These are phyloP conservation scores for Scaptomyza caliginosa DNA, from an alignment of 2,888 invertebrate genomes.

Conservation along the genomic window DNA sequence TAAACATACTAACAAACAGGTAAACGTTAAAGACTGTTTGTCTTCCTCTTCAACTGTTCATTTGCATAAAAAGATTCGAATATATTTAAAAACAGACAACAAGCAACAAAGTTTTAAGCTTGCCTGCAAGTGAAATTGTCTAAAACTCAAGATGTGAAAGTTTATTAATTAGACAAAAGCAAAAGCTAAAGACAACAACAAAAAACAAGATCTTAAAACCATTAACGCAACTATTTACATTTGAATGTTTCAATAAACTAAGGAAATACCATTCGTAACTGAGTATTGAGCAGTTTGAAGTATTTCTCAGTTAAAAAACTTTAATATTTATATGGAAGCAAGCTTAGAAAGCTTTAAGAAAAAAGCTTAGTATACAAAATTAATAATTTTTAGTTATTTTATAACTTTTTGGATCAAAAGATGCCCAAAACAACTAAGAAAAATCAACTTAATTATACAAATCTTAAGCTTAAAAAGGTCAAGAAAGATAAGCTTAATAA, in stretches of 20 bases:
- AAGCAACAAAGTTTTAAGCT: slow-evolving; percentile 14
- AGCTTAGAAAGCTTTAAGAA: too few relatives aligned
- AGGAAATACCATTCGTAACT: not conserved
- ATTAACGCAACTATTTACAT: not conserved
- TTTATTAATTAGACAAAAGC: slow-evolving; percentile 72
- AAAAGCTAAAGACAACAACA: slow-evolving; percentile 6
- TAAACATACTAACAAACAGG: slow-evolving; percentile 4
- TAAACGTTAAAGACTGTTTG: not conserved
- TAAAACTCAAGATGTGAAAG: slow-evolving; percentile 65
- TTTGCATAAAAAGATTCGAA: slow-evolving; percentile 71
- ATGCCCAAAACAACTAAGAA: too few relatives aligned
- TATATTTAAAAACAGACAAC: slow-evolving; percentile 17
- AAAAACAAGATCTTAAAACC: not conserved
- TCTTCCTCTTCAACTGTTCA: slow-evolving; percentile 38
- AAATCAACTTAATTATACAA: too few relatives aligned
- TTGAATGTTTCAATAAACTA: not conserved
- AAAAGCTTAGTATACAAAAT: too few relatives aligned
- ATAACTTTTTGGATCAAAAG: too few relatives aligned
- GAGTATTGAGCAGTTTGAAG: too few relatives aligned
- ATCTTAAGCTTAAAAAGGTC: too few relatives aligned
- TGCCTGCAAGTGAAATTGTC: slow-evolving; percentile 69
- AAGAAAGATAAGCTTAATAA: too few relatives aligned
- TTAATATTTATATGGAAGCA: too few relatives aligned
- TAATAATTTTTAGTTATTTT: too few relatives aligned
- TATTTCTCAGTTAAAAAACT: not conserved